Evolutionary conservation across 2,797 vertebrate species (phyloP).

Genomic region (Artibeus jamaicensis): DNA sequence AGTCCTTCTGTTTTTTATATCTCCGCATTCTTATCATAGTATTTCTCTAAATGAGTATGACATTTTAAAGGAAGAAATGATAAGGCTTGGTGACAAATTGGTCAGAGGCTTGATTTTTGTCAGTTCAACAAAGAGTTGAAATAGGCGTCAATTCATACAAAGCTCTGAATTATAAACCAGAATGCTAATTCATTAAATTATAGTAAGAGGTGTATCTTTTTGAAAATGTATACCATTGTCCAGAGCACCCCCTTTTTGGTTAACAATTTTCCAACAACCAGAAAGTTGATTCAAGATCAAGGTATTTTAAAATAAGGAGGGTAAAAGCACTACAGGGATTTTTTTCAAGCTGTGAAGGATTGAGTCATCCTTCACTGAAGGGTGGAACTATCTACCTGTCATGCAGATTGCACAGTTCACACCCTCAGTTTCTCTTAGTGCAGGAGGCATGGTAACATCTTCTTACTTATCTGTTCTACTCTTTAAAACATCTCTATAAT

Average conservation of each 20-base stretch:
- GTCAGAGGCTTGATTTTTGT: conserved; percentile 19
- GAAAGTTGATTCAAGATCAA: conserved; percentile 25
- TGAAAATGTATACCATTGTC: conserved; percentile 34
- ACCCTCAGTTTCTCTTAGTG: not conserved
- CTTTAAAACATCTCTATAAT: not conserved
- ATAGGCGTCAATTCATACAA: not conserved
- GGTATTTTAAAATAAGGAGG: not conserved
- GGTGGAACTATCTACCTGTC: not conserved
- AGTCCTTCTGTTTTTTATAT: not conserved
- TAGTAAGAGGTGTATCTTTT: not conserved
- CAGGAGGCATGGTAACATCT: not conserved
- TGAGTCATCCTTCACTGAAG: not conserved
- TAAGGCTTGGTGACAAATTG: not conserved
- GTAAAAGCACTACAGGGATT: not conserved
- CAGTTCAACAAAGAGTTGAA: not conserved
- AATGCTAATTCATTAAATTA: not conserved
- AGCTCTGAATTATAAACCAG: conserved; percentile 24
- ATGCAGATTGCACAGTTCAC: not conserved
- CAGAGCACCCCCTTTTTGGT: not conserved
- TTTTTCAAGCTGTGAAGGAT: not conserved
- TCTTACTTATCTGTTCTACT: not conserved
- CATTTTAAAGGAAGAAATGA: conserved; percentile 36
- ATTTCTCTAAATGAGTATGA: not conserved
- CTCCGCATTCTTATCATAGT: not conserved
- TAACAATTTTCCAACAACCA: conserved; percentile 4